Evolutionary conservation across 2,888 invertebrate genomes (phyloP).

Genomic region (Stenurella melanura): DNA sequence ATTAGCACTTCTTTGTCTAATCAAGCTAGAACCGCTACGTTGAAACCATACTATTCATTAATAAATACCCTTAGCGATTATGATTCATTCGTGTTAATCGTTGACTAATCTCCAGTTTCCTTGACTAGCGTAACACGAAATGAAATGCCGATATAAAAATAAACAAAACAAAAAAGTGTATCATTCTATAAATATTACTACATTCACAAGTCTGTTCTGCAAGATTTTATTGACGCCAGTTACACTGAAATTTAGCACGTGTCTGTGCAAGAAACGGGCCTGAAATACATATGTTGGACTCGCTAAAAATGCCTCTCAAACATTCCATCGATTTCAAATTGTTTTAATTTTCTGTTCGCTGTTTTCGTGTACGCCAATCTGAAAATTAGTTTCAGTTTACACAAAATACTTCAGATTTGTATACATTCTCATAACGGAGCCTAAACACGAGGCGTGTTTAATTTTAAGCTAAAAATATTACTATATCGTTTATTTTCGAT

Average conservation of each 20-base stretch:
- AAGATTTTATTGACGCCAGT: constrained; percentile 46
- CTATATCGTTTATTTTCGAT: constrained; percentile 1
- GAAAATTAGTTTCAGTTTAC: constrained; percentile 1
- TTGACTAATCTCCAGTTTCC: constrained; percentile 42
- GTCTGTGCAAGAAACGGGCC: constrained; percentile 20
- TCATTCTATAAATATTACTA: constrained; percentile 48
- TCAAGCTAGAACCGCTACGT: not conserved
- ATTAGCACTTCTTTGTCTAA: no score
- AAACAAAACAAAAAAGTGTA: constrained; percentile 43
- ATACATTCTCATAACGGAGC: constrained; percentile 12
- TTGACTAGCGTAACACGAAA: constrained; percentile 17
- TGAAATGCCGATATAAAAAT: constrained; percentile 40
- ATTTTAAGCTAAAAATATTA: constrained; percentile 26
- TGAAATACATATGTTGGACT: constrained; percentile 4
- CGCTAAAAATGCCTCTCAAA: constrained; percentile 13
- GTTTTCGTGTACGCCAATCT: not conserved
- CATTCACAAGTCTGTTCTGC: constrained; percentile 48
- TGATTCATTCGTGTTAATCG: constrained; percentile 31
- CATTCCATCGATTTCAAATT: not conserved
- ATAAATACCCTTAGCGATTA: not conserved
- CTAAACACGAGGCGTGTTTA: constrained; percentile 6
- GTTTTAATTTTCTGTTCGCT: not conserved
- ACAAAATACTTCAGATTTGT: constrained; percentile 6
- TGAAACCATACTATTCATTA: not conserved
- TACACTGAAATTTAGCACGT: constrained; percentile 46